A percentile compares a stretch with the other conserved stretches of the same genome.
phyloP scores from a whole-genome alignment of 2,888 invertebrate species.

The Drosophila kanekoi region DNA sequence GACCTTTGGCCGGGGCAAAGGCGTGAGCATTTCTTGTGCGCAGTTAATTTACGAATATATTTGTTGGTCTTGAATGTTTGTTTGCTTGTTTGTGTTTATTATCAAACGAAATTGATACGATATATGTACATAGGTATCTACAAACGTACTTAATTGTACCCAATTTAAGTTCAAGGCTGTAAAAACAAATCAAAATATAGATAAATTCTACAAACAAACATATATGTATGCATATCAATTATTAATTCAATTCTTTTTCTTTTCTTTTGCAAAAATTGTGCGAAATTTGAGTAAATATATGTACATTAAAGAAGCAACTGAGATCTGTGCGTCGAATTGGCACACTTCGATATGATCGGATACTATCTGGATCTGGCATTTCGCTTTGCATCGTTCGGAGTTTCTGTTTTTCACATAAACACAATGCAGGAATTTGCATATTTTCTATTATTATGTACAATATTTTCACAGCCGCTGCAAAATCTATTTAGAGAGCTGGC shows the following conservation, averaged over 20 bases:
- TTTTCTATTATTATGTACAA: conserved; percentile 4
- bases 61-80: conserved; percentile 36
- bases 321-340: conserved; percentile 16
- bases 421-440: conserved; percentile 52
- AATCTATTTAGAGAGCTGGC: conserved; percentile 34
- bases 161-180: conserved; percentile 71
- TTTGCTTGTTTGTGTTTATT: conserved; percentile 49
- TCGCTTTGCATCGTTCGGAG: conserved; percentile 56
- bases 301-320: conserved; percentile 3
- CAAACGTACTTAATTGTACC: conserved; percentile 46
- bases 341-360: conserved; percentile 27
- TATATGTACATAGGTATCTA: conserved; percentile 4
- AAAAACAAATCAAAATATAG: conserved; percentile 52
- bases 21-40: conserved; percentile 52
- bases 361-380: conserved; percentile 57
- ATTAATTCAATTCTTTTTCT: conserved; percentile 2
- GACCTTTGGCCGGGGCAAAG: conserved; percentile 51
- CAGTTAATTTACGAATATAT: conserved; percentile 47
- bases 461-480: conserved; percentile 31
- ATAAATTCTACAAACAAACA: conserved; percentile 15
- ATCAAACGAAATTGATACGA: conserved; percentile 52
- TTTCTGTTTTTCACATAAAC: conserved; percentile 58
- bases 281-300: conserved; percentile 33
- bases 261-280: conserved; percentile 26
- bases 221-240: conserved; percentile 6